Evolutionary conservation across 2,113 vertebrate species (phyloP), one percentile per base, ranked within the genome.

Genomic region (Arvicanthis niloticus): DNA sequence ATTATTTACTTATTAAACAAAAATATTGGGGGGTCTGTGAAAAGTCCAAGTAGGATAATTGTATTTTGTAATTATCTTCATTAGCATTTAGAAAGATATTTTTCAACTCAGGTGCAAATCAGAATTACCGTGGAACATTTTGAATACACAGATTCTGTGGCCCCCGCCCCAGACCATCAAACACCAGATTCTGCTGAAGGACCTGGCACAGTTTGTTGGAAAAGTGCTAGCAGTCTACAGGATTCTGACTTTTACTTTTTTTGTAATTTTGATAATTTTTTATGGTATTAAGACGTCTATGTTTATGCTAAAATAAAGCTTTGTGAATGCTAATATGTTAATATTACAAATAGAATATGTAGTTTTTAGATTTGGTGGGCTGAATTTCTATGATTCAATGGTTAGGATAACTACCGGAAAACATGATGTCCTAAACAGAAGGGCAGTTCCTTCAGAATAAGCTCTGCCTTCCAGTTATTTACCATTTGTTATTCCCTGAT

Each of bases 211-310:
- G 40, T 73, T 29, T 62, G 56, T n/a, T 90, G 56, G 62, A 78
- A 97, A 93, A 96, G 80, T 37, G 53, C 22, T 68, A 77, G 45
- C 53, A 70, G 56, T 88, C 68, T 84, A 29, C 9, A 85, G 29
- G 91, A 91, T 93, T 93, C 58, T 86, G 75, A 60, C 24, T 72
- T 93, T 53, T 60, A 19, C 77, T 45, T 72, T 60, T 73, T 86
- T 93, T 62, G 86, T 77, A 93, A 73, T 68, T 68, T 68, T 96
- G 62, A 92, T 93, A 72, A 67, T 93, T 84, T 89, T 94, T 94
- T 95, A 91, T 76, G 24, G 56, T 94, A 73, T 91, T 76, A 88
- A 85, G 58, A 45, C 48, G 60, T 81, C 12, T 94, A 77, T 91
- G 53, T 94, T 89, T 78, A 84, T 89, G 80, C 31, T 56, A 75